Percentiles rank a stretch among this genome's conserved stretches.
Evolutionary conservation across 2,888 invertebrate genomes (phyloP).

Genomic region (Subacronicta megacephala): DNA sequence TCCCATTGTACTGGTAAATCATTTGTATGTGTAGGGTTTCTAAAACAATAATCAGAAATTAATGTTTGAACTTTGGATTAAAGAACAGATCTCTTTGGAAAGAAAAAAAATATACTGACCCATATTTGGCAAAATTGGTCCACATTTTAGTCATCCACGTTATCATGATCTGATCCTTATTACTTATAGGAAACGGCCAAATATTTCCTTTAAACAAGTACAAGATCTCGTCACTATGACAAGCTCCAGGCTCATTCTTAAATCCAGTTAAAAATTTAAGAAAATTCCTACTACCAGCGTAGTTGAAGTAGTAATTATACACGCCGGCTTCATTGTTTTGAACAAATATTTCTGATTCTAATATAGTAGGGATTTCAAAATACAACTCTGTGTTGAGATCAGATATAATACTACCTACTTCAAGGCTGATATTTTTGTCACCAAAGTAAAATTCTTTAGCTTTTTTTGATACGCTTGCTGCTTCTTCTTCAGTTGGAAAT

Average conservation of each 20-base stretch:
- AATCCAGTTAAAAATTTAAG: constrained; percentile 69
- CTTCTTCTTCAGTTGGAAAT: constrained; percentile 73
- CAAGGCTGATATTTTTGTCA: constrained; percentile 79
- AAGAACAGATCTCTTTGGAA: not conserved
- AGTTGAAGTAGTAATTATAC: constrained; percentile 80
- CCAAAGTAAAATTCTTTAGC: constrained; percentile 82
- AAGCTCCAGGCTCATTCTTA: constrained; percentile 69
- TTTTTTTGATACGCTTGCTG: constrained; percentile 62
- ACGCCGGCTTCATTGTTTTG: constrained; percentile 62
- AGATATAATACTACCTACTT: constrained; percentile 70
- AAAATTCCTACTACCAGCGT: constrained; percentile 76
- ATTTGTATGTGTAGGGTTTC: constrained; percentile 71
- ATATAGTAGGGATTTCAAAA: constrained; percentile 77
- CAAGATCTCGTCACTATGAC: constrained; percentile 81
- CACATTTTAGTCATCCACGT: constrained; percentile 77
- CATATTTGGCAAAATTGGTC: constrained; percentile 83
- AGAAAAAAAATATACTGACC: constrained; percentile 63
- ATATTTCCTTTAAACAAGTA: constrained; percentile 76
- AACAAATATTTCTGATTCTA: constrained; percentile 71
- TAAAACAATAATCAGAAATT: constrained; percentile 50
- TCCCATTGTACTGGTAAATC: constrained; percentile 41
- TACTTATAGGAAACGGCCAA: constrained; percentile 70
- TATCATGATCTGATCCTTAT: constrained; percentile 70
- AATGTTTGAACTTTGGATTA: not conserved
- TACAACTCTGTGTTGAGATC: constrained; percentile 80